phyloP scores from a whole-genome alignment of 2,113 vertebrate species.

The Rhinolophus ferrumequinum region DNA sequence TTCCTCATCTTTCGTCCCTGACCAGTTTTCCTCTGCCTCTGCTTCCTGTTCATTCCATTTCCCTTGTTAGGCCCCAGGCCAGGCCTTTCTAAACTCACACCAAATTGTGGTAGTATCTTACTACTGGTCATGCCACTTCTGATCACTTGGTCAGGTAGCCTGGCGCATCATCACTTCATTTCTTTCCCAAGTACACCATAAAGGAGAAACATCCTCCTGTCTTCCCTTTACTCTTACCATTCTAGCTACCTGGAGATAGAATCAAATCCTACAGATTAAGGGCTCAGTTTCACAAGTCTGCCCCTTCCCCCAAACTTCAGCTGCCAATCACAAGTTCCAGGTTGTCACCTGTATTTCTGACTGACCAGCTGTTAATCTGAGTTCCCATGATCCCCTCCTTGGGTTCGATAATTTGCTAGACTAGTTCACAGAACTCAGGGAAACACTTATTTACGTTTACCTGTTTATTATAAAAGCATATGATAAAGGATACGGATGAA shows the following conservation, averaged over 20 bases:
- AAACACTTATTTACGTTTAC: background rate
- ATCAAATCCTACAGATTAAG: background rate
- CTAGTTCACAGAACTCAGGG: background rate
- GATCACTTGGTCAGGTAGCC: background rate
- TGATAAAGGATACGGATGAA: background rate
- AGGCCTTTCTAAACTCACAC: background rate
- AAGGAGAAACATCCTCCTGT: too few species aligned
- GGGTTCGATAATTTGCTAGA: background rate
- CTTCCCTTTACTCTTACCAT: too few species aligned
- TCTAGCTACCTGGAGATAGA: background rate
- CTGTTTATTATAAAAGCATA: background rate
- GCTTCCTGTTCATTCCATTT: slow-evolving; percentile 28
- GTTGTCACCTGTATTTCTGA: background rate
- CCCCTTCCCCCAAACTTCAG: background rate
- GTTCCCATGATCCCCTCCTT: background rate
- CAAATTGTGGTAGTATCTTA: background rate
- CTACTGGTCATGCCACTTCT: background rate
- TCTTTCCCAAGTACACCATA: background rate
- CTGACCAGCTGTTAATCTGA: background rate
- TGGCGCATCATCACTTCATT: background rate
- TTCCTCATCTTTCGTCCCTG: background rate
- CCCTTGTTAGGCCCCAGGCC: background rate
- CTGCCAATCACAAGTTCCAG: background rate
- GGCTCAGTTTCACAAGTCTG: background rate
- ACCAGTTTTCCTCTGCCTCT: background rate